A percentile compares a stretch with the other conserved stretches of the same genome.
Conservation (phyloP, 2,113 vertebrate species). For the Apus apus region DNA sequence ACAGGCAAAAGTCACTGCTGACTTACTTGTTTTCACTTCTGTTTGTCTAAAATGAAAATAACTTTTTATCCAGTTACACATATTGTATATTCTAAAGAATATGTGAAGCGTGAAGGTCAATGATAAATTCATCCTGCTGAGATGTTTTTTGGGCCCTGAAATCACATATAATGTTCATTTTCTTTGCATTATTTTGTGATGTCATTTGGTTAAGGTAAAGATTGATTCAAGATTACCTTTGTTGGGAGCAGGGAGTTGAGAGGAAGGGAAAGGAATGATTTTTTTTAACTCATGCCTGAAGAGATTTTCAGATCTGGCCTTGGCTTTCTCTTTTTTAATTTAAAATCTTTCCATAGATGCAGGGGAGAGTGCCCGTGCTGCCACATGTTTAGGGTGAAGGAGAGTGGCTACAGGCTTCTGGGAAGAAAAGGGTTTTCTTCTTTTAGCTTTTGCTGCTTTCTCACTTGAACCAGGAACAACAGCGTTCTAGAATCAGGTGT, state of each 20-base stretch:
- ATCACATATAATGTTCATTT: slow-evolving; percentile 40
- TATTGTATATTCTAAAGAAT: not conserved
- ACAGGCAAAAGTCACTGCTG: not conserved
- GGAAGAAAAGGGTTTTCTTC: fast-evolving
- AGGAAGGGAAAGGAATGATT: not conserved
- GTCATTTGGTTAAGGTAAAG: slow-evolving; percentile 14
- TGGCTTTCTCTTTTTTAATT: not conserved
- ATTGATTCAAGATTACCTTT: slow-evolving; percentile 36
- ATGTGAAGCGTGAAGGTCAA: slow-evolving; percentile 31
- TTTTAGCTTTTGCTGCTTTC: not conserved
- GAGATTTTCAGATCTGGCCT: not conserved
- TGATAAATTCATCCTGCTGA: slow-evolving; percentile 13
- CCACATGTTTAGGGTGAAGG: not conserved
- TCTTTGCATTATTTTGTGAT: slow-evolving; percentile 45
- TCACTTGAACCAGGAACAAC: not conserved
- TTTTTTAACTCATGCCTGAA: not conserved
- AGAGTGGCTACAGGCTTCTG: not conserved
- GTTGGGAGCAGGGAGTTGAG: not conserved
- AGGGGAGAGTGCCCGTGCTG: not conserved
- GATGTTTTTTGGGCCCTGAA: slow-evolving; percentile 30
- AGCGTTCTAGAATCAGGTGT: not conserved
- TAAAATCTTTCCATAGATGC: not conserved
- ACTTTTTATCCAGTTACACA: not conserved
- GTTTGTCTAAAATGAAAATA: not conserved
- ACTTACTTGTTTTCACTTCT: not conserved